Evolutionary conservation across 1,140 invertebrate species (phyloP), one percentile per base, ranked within the genome.

Genomic region (Pseudoatta argentina): DNA sequence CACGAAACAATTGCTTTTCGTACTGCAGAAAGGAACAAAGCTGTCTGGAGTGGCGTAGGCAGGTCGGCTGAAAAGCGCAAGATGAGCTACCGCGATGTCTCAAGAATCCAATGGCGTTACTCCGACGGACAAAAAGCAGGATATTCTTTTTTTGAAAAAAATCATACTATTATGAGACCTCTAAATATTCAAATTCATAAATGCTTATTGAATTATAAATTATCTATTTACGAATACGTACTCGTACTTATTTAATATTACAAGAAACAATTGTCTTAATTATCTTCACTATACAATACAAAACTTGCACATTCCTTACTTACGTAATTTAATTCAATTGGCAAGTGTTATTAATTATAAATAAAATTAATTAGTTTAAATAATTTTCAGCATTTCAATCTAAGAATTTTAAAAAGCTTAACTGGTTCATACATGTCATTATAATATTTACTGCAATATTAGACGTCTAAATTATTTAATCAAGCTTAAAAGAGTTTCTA

Each of bases 1-100:
- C 78, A 87, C 86, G 91, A 91, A 91, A 91, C 91, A 91, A 91
- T 91, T 90, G 87, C 91, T 91, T 91, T 90, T 85, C 87, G 82
- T 85, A 89, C 87, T 85, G 71, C 67, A 85, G 86, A 86, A 88
- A 91, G 71, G 85, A 91, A 91, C 88, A 88, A 91, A 90, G 90
- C 89, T 90, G 87, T 91, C 82, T 91, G 83, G 86, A 75, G 44
- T 82, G 81, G 88, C n/a, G 21, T 59, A 78, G 82, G 75, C 61
- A 86, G 82, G 48, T 75, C 53, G 89, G 57, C 51, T 88, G 75
- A 90, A 87, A 91, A 71, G 86, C 90, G 76, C 79, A 85, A 87
- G 90, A 91, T 91, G 89, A 91, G 89, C 88, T 91, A 91, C 81
- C 61, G 77, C 89, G 81, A 88, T 78, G 85, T 75, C 73, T 86